Conservation (phyloP, 2,888 invertebrate genomes). For the Nipponacmea schrenckii region DNA sequence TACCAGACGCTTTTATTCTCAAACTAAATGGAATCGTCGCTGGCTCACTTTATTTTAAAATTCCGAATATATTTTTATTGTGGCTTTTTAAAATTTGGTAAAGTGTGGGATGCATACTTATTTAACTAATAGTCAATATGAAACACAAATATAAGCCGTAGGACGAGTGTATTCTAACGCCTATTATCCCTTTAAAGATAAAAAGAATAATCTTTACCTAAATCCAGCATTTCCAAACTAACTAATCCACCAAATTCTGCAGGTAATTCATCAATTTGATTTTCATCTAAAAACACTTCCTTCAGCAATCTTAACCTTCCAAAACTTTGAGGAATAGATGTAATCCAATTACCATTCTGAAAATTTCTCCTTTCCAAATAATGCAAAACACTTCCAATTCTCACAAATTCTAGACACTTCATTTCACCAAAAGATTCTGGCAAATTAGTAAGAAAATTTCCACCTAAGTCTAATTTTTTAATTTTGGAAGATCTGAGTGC, state of each 20-base stretch:
- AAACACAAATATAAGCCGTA: too few relatives aligned
- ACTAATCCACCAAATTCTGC: conserved; percentile 52
- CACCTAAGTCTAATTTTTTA: conserved; percentile 47
- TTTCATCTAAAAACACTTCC: conserved; percentile 55
- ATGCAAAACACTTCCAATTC: conserved; percentile 55
- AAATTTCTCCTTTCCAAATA: conserved; percentile 57
- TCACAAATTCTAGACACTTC: conserved; percentile 43
- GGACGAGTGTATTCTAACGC: too few relatives aligned
- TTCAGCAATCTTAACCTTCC: conserved; percentile 43
- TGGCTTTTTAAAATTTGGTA: too few relatives aligned
- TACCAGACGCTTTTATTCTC: too few relatives aligned
- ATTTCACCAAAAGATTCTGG: conserved; percentile 53
- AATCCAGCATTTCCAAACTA: conserved; percentile 51
- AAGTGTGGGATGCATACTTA: too few relatives aligned
- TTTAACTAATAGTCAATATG: too few relatives aligned
- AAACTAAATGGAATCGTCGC: too few relatives aligned
- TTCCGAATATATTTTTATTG: too few relatives aligned
- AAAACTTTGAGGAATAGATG: conserved; percentile 48
- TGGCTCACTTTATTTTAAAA: too few relatives aligned
- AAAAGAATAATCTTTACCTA: conserved; percentile 45
- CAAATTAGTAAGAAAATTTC: conserved; percentile 52
- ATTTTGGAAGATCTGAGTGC: conserved; percentile 27
- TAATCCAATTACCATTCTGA: conserved; percentile 62
- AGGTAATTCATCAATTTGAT: conserved; percentile 52
- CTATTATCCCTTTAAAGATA: too few relatives aligned